These are phyloP conservation scores for Melanophora roralis DNA, from an alignment of 2,888 invertebrate species.

Conservation along the genomic window DNA sequence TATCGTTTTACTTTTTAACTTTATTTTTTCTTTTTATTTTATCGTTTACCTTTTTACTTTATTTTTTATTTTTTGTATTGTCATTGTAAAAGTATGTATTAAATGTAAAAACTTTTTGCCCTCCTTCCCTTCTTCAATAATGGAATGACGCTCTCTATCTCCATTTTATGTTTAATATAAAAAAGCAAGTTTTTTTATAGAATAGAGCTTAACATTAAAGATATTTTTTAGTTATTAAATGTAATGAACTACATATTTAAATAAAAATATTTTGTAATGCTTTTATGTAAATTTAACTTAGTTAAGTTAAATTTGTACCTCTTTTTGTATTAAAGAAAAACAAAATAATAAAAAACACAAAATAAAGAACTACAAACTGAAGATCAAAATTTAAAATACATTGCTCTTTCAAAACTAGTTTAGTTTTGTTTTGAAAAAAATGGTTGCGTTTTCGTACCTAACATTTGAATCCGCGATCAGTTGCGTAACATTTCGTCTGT, in stretches of 20 bases:
- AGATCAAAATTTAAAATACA: too few species aligned
- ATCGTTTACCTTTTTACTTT: not conserved
- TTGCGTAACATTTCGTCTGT: too few species aligned
- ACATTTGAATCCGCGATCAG: too few species aligned
- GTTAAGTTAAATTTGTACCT: conserved; percentile 63
- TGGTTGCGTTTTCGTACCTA: too few species aligned
- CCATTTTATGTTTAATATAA: conserved; percentile 57
- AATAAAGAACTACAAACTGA: conserved; percentile 50
- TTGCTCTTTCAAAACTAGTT: too few species aligned
- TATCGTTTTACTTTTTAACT: conserved; percentile 40
- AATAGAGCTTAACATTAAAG: conserved; percentile 55
- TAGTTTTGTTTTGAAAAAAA: not conserved
- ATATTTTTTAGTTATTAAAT: conserved; percentile 56
- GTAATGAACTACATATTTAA: conserved; percentile 28
- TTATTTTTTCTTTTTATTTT: conserved; percentile 23
- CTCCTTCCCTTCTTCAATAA: conserved; percentile 36
- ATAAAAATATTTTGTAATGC: conserved; percentile 55
- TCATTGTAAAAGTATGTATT: conserved; percentile 56
- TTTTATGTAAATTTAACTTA: conserved; percentile 64
- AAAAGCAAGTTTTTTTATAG: conserved; percentile 62
- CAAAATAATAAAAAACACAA: conserved; percentile 32
- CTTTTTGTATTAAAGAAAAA: conserved; percentile 60
- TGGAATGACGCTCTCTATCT: conserved; percentile 52
- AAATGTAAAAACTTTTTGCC: conserved; percentile 49
- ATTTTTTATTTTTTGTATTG: conserved; percentile 22